Evolutionary conservation across 1,140 invertebrate genomes (phyloP).

Genomic region (Reticulitermes speratus): DNA sequence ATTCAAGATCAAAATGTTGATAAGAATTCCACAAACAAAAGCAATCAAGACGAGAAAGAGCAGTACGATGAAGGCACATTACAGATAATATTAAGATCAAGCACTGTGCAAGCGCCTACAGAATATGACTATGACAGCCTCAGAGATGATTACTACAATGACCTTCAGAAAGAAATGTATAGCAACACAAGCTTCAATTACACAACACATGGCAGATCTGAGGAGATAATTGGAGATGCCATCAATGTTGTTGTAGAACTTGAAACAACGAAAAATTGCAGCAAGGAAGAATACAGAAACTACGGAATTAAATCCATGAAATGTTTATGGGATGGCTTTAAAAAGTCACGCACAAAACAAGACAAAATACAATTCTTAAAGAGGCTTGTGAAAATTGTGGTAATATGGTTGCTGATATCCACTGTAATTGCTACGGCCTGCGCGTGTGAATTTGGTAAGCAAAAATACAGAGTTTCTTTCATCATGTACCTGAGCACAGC

Average conservation of each 20-base stretch:
- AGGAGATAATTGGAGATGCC: neutral
- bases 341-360: neutral
- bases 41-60: neutral
- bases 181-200: constrained; percentile 4
- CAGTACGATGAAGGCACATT: neutral
- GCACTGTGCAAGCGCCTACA: neutral
- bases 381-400: neutral
- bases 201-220: neutral
- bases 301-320: neutral
- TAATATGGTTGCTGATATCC: neutral
- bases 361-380: neutral
- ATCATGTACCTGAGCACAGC: too few species aligned
- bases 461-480: neutral
- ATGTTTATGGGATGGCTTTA: constrained; percentile 8
- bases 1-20: neutral
- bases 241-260: neutral
- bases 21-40: neutral
- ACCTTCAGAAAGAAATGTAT: neutral
- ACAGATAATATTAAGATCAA: neutral
- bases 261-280: neutral
- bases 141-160: neutral
- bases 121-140: neutral
- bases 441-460: neutral
- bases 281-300: neutral
- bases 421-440: neutral